These are phyloP conservation scores for Sisyra terminalis DNA, from an alignment of 2,888 invertebrate species.

Conservation along the genomic window DNA sequence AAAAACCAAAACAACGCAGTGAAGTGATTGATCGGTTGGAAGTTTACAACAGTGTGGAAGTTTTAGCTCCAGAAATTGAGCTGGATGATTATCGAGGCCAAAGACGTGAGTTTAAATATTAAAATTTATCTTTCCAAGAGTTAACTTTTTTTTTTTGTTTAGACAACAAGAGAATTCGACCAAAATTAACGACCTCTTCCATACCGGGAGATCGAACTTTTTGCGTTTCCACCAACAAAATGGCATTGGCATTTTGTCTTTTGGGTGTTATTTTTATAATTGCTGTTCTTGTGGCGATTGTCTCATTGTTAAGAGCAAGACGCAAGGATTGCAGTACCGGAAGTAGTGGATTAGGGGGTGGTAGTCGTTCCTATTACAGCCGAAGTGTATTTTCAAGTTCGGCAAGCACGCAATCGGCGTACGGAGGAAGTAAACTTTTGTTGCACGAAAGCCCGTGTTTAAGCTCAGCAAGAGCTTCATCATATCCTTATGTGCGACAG, in stretches of 20 bases:
- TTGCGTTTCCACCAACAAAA: constrained; percentile 58
- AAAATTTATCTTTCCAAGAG: too few relatives aligned
- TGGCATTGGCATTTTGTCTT: constrained; percentile 58
- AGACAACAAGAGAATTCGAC: not conserved
- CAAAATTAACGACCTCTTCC: not conserved
- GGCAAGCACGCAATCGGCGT: constrained; percentile 39
- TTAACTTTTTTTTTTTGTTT: too few relatives aligned
- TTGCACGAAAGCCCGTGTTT: constrained; percentile 43
- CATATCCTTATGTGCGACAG: too few relatives aligned
- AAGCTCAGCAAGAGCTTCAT: constrained; percentile 18
- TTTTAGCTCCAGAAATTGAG: constrained; percentile 61
- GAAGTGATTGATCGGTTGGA: constrained; percentile 47
- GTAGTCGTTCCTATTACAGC: constrained; percentile 39
- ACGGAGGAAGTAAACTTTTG: constrained; percentile 40
- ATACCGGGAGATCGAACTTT: constrained; percentile 40
- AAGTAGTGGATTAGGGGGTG: constrained; percentile 27
- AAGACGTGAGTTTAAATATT: constrained; percentile 1
- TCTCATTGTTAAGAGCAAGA: constrained; percentile 44
- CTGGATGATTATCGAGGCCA: constrained; percentile 38
- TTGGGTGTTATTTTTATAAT: constrained; percentile 53
- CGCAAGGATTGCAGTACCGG: constrained; percentile 24
- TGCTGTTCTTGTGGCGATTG: constrained; percentile 52
- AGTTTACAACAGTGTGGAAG: constrained; percentile 67
- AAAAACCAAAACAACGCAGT: constrained; percentile 24
- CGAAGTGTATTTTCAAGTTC: constrained; percentile 43